Evolutionary conservation across 2,113 vertebrate species (phyloP).

Genomic region (Thryonomys swinderianus): DNA sequence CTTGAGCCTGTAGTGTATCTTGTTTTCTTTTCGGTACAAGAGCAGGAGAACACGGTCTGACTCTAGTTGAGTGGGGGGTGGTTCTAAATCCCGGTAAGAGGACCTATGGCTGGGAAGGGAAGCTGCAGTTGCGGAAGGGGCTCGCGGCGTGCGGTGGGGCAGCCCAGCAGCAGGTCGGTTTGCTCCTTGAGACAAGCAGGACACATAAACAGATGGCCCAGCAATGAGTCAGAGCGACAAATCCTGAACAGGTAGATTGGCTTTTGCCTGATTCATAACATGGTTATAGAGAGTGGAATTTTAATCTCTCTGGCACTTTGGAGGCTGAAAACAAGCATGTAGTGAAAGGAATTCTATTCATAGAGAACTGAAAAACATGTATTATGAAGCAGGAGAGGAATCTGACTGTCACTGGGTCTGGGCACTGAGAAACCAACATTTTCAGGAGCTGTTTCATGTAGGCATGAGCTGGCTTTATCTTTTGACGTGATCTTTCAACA

Average conservation of each 20-base stretch:
- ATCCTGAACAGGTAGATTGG: conserved; percentile 54
- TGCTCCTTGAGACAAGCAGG: conserved; percentile 63
- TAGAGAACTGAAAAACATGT: conserved; percentile 49
- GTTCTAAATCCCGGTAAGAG: conserved; percentile 68
- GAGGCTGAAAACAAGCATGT: conserved; percentile 56
- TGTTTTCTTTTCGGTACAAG: background rate
- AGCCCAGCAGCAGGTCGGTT: conserved; percentile 60
- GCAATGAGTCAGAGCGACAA: conserved; percentile 59
- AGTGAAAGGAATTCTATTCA: conserved; percentile 48
- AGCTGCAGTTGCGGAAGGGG: conserved; percentile 72
- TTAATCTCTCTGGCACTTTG: conserved; percentile 37
- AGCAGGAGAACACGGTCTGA: conserved; percentile 62
- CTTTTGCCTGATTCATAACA: conserved; percentile 69
- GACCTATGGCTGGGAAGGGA: conserved; percentile 65
- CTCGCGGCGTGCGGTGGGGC: conserved; percentile 70
- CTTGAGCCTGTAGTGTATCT: background rate
- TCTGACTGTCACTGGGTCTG: conserved; percentile 14
- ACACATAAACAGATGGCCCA: conserved; percentile 61
- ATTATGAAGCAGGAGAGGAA: conserved; percentile 43
- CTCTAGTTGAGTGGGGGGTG: conserved; percentile 56
- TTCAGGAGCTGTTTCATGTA: conserved; percentile 11
- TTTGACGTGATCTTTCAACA: background rate
- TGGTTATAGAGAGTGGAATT: conserved; percentile 30
- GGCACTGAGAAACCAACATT: background rate
- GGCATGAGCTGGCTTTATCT: background rate